Evolutionary conservation across 92 coral and sea anemone species (phyloP).

Genomic region (Anthopleura xanthogrammica): DNA sequence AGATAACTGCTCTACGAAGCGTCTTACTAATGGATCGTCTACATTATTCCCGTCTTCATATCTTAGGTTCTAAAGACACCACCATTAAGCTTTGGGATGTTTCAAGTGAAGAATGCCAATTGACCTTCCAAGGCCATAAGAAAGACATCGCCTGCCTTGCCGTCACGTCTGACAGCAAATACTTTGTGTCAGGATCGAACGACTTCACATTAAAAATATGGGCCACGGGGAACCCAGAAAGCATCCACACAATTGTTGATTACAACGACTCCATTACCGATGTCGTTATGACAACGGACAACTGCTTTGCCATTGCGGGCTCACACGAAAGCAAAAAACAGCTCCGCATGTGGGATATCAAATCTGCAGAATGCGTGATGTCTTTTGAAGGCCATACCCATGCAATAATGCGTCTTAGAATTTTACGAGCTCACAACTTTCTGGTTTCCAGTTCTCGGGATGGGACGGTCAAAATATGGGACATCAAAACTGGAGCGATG

Average conservation of each 20-base stretch:
- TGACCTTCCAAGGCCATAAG: conserved; percentile 58
- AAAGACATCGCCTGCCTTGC: conserved; percentile 65
- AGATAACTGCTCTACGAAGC: too few species aligned
- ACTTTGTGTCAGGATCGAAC: conserved; percentile 70
- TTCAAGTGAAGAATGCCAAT: conserved; percentile 38
- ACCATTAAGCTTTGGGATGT: conserved; percentile 70
- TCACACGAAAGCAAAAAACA: conserved; percentile 78
- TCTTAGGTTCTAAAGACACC: conserved; percentile 67
- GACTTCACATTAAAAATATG: conserved; percentile 69
- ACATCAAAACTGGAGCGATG: conserved; percentile 46
- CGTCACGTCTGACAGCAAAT: conserved; percentile 43
- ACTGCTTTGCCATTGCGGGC: conserved; percentile 71
- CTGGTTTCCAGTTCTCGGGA: conserved; percentile 81
- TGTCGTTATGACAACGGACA: conserved; percentile 59
- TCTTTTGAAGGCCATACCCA: conserved; percentile 67
- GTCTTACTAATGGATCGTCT: too few species aligned
- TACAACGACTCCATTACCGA: conserved; percentile 71
- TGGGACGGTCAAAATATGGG: conserved; percentile 81
- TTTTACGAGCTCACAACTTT: conserved; percentile 39
- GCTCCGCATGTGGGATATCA: conserved; percentile 74
- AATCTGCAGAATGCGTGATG: conserved; percentile 53
- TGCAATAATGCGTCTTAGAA: conserved; percentile 67
- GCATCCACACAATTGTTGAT: conserved; percentile 47
- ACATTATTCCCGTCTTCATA: neutral
- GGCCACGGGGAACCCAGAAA: conserved; percentile 40